Evolutionary conservation across 2,113 vertebrate species (phyloP).

Genomic region (Aspidoscelis tigris): DNA sequence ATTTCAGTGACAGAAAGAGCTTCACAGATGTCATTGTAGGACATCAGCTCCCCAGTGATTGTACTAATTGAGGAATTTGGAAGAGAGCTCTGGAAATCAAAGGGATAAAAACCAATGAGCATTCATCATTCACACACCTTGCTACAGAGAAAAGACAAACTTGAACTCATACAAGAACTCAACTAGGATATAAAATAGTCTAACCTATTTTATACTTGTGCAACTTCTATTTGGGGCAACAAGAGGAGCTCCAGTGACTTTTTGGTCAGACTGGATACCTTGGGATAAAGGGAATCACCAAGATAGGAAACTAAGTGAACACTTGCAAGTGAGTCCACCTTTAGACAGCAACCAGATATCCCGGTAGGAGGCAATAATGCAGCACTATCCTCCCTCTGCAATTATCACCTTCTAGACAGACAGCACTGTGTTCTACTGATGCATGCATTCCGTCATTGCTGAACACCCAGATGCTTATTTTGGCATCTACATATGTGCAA

Average conservation of each 20-base stretch:
- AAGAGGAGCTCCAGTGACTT: not conserved
- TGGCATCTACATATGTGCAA: no score
- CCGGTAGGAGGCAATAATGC: no score
- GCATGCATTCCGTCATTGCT: no score
- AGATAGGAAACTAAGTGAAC: not conserved
- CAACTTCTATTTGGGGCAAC: not conserved
- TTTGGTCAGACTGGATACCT: not conserved
- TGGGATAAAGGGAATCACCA: not conserved
- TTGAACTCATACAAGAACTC: not conserved
- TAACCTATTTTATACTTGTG: not conserved
- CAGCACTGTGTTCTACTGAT: no score
- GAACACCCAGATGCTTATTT: no score
- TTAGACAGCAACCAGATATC: not conserved
- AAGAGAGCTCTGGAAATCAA: constrained; percentile 78
- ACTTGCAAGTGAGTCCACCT: not conserved
- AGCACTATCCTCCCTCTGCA: not conserved
- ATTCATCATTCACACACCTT: not conserved
- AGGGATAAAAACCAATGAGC: not conserved
- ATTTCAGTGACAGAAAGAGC: constrained; percentile 86
- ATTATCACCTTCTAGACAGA: no score
- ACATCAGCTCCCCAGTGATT: constrained; percentile 85
- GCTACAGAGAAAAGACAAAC: not conserved
- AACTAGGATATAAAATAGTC: not conserved
- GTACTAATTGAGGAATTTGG: constrained; percentile 72
- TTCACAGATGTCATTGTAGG: constrained; percentile 92